Evolutionary conservation across 2,888 invertebrate species (phyloP).

Genomic region (Dendrolimus houi): DNA sequence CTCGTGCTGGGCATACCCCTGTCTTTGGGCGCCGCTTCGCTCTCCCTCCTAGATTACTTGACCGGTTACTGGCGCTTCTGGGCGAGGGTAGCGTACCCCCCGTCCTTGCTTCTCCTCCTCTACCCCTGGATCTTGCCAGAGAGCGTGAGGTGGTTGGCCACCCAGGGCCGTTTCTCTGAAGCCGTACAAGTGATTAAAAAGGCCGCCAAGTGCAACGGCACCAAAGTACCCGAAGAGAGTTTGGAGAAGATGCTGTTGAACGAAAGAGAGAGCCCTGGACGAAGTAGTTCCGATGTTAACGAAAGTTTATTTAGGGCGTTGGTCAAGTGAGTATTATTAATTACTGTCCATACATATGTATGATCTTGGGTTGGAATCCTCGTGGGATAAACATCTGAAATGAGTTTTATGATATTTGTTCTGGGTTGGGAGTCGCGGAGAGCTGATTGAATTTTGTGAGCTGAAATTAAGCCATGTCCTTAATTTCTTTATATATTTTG

Average conservation of each 20-base stretch:
- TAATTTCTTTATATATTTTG: no score
- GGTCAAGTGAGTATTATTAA: slow-evolving; percentile 31
- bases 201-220: slow-evolving; percentile 79
- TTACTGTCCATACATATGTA: no score
- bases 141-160: slow-evolving; percentile 85
- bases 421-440: no score
- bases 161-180: slow-evolving; percentile 77
- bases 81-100: slow-evolving; percentile 81
- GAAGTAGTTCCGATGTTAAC: slow-evolving; percentile 33
- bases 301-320: slow-evolving; percentile 51
- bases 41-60: slow-evolving; percentile 81
- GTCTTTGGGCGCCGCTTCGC: slow-evolving; percentile 80
- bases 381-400: no score
- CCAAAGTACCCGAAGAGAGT: slow-evolving; percentile 60
- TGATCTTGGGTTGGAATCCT: no score
- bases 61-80: slow-evolving; percentile 82
- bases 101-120: slow-evolving; percentile 79
- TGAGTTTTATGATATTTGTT: no score
- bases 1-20: slow-evolving; percentile 82
- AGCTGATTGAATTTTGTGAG: no score
- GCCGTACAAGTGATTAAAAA: slow-evolving; percentile 77
- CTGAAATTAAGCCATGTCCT: no score
- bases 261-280: slow-evolving; percentile 38
- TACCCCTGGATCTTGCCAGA: slow-evolving; percentile 85
- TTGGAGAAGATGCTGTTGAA: slow-evolving; percentile 48